Percentiles rank a stretch among this genome's conserved stretches.
These are phyloP conservation scores for Diarsia mendica DNA, from an alignment of 2,888 invertebrate species.

Conservation along the genomic window DNA sequence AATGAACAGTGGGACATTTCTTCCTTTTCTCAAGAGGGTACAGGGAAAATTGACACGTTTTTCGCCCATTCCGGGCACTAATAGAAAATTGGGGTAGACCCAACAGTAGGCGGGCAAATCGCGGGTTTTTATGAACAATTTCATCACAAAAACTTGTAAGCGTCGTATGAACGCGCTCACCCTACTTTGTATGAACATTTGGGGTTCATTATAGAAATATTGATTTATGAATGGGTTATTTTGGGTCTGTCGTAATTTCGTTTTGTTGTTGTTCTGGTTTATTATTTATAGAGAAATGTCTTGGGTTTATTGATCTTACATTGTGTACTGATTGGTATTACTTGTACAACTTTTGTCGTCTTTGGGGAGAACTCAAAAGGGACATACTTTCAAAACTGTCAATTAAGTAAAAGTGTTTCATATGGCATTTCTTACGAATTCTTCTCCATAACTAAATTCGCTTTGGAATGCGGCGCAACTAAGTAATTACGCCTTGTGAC, in stretches of 20 bases:
- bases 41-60: slow-evolving; percentile 62
- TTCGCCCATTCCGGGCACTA: slow-evolving; percentile 54
- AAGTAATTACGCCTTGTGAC: no score
- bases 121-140: slow-evolving; percentile 61
- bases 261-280: not conserved
- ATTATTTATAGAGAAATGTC: slow-evolving; percentile 10
- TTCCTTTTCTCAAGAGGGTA: slow-evolving; percentile 22
- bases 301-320: not conserved
- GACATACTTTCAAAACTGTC: not conserved
- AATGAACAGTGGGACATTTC: slow-evolving; percentile 51
- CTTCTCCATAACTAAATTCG: no score
- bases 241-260: slow-evolving; percentile 10
- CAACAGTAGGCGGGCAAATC: slow-evolving; percentile 38
- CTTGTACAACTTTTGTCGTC: not conserved
- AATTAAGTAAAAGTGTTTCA: no score
- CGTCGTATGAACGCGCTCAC: slow-evolving; percentile 47
- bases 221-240: slow-evolving; percentile 42
- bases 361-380: not conserved
- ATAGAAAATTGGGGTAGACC: slow-evolving; percentile 63
- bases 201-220: slow-evolving; percentile 34
- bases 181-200: slow-evolving; percentile 49
- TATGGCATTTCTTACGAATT: no score
- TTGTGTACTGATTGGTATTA: not conserved
- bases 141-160: slow-evolving; percentile 64
- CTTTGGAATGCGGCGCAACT: no score